Evolutionary conservation across 2,888 invertebrate genomes (phyloP).

Genomic region (Tetanocera ferruginea): DNA sequence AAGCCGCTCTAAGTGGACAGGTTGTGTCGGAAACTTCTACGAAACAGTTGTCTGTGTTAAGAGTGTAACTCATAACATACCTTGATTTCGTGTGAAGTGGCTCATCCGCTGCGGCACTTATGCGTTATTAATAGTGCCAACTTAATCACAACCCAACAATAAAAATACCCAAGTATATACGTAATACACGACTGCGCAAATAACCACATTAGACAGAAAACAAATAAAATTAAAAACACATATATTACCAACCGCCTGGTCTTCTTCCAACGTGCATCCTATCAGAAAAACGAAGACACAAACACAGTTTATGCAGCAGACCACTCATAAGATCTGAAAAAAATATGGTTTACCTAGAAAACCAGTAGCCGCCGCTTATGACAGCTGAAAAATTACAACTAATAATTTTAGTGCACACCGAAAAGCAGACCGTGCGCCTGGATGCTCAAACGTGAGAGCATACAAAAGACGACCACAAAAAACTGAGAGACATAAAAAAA

Average conservation of each 20-base stretch:
- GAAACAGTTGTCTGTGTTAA: neutral
- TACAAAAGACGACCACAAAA: slow-evolving; percentile 4
- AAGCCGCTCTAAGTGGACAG: neutral
- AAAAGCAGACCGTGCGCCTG: slow-evolving; percentile 7
- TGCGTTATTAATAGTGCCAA: slow-evolving; percentile 9
- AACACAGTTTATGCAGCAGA: no score
- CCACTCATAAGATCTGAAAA: neutral
- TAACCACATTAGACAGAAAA: slow-evolving; percentile 20
- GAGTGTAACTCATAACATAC: neutral
- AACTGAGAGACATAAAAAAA: neutral
- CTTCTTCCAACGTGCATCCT: neutral
- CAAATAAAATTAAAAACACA: slow-evolving; percentile 40
- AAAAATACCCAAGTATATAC: neutral
- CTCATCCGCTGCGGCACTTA: slow-evolving; percentile 2
- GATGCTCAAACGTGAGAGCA: neutral
- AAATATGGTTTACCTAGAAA: slow-evolving; percentile 44
- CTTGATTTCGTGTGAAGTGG: neutral
- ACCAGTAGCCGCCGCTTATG: slow-evolving; percentile 59
- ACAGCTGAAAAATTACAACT: slow-evolving; percentile 60
- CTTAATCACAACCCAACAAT: neutral
- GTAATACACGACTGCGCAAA: slow-evolving; percentile 1
- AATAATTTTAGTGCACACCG: slow-evolving; percentile 51
- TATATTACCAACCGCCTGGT: slow-evolving; percentile 13
- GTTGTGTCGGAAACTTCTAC: neutral
- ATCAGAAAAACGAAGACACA: neutral